phyloP scores from a whole-genome alignment of 2,888 invertebrate species.

The Lagria hirta region DNA sequence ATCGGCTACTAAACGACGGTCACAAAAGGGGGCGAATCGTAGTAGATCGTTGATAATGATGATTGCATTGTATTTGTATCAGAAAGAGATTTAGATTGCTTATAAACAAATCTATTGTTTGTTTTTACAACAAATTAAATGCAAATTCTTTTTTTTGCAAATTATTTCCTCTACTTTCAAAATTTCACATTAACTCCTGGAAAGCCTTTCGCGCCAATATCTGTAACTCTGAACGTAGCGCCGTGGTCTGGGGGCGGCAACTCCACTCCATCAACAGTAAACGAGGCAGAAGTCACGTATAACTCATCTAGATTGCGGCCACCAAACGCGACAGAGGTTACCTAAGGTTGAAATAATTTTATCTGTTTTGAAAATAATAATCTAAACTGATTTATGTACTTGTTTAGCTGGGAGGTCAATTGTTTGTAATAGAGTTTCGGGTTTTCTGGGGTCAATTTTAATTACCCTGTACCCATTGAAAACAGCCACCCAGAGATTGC shows the following conservation, averaged over 20 bases:
- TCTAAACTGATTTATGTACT: constrained; percentile 44
- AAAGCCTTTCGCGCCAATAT: constrained; percentile 49
- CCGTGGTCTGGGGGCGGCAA: constrained; percentile 42
- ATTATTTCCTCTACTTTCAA: no score
- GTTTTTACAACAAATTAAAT: no score
- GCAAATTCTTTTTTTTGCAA: not conserved
- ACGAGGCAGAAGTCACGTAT: constrained; percentile 38
- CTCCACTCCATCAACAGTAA: constrained; percentile 35
- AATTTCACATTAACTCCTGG: constrained; percentile 44
- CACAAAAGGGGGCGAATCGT: no score
- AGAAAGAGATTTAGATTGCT: no score
- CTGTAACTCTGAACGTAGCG: constrained; percentile 49
- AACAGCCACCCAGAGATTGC: constrained; percentile 76
- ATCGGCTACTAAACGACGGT: no score
- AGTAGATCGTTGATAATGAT: no score
- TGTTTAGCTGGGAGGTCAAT: constrained; percentile 67
- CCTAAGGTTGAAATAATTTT: constrained; percentile 23
- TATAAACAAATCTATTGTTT: no score
- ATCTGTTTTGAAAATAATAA: not conserved
- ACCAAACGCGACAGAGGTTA: constrained; percentile 43
- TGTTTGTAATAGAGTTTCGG: constrained; percentile 60
- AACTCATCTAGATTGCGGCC: constrained; percentile 39
- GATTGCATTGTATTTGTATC: no score
- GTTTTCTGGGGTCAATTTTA: constrained; percentile 58
- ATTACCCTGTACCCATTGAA: constrained; percentile 67